Evolutionary conservation across 2,113 vertebrate genomes (phyloP).

Genomic region (Ancistrus triradiatus): DNA sequence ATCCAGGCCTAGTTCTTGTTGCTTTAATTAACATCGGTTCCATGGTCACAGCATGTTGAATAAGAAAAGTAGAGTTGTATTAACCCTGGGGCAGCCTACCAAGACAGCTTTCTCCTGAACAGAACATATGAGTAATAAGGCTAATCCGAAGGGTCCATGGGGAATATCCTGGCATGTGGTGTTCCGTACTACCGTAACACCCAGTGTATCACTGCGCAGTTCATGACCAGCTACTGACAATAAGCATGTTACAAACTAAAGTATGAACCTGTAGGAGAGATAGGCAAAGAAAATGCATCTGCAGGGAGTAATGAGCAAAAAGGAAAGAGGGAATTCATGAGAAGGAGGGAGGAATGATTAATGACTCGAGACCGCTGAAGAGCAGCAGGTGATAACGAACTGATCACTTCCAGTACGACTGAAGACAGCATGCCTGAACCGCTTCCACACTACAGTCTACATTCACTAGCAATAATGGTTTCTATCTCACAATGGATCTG

Average conservation of each 20-base stretch:
- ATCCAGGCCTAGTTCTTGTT: no score
- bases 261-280: not conserved
- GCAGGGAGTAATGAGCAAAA: not conserved
- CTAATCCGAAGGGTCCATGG: not conserved
- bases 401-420: slow-evolving; percentile 2
- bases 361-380: slow-evolving; percentile 6
- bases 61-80: no score
- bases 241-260: not conserved
- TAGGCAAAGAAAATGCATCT: not conserved
- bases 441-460: not conserved
- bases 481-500: not conserved
- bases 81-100: no score
- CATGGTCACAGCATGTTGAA: no score
- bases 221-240: not conserved
- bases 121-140: not conserved
- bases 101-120: no score
- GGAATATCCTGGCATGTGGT: not conserved
- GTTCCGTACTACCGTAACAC: not conserved
- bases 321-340: not conserved
- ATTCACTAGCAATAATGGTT: not conserved
- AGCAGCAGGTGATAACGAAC: slow-evolving; percentile 23
- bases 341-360: slow-evolving; percentile 13
- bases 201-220: not conserved
- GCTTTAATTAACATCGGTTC: no score
- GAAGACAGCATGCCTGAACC: not conserved